These are phyloP conservation scores for Erythrocercus mccallii DNA, from an alignment of 2,113 vertebrate genomes.

Conservation along the genomic window DNA sequence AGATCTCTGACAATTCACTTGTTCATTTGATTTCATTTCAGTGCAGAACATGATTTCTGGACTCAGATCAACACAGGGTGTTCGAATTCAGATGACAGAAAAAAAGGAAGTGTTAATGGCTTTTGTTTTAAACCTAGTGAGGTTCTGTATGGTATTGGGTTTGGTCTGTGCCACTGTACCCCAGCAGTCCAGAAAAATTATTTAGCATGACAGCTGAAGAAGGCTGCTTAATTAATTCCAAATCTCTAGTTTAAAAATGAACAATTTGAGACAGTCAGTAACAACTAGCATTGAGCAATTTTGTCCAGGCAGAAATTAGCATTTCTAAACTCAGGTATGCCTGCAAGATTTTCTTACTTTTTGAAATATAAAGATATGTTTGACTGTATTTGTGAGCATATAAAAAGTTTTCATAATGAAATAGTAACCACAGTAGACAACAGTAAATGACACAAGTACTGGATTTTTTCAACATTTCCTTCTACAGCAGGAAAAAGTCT, in stretches of 20 bases:
- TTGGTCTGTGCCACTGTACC: not conserved
- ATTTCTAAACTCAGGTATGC: constrained; percentile 33
- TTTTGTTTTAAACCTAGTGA: not conserved
- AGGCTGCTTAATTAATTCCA: not conserved
- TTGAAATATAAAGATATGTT: constrained; percentile 24
- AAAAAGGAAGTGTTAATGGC: not conserved
- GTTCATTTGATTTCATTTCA: not conserved
- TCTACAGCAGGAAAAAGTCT: constrained; percentile 1
- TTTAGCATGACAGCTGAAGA: not conserved
- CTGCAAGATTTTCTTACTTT: not conserved
- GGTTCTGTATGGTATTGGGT: not conserved
- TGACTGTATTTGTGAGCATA: constrained; percentile 7
- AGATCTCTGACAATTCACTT: not conserved
- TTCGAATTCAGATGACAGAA: fast-evolving
- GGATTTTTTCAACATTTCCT: constrained; percentile 20
- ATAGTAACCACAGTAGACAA: constrained; percentile 14
- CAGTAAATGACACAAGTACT: constrained; percentile 11
- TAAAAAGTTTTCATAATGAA: constrained; percentile 30
- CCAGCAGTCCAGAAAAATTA: not conserved
- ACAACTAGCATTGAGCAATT: not conserved
- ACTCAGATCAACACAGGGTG: not conserved
- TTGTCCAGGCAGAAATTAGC: not conserved
- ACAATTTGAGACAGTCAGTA: not conserved
- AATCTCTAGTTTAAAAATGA: constrained; percentile 9
- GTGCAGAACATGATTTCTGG: not conserved